These are phyloP conservation scores for Bombyx mori DNA, from an alignment of 1,140 invertebrate genomes.

Conservation along the genomic window ASM3026992v2 NC_085110.1:5047501-5048000, in stretches of 20 bases:
- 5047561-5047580: constrained; percentile 67
- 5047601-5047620: constrained; percentile 60
- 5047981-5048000: constrained; percentile 65
- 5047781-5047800: neutral
- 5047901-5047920: constrained; percentile 34
- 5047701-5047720: constrained; percentile 50
- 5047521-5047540: constrained; percentile 62
- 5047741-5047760: neutral
- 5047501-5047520: neutral
- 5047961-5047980: constrained; percentile 61
- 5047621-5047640: constrained; percentile 37
- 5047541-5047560: constrained; percentile 56
- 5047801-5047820: too few species aligned
- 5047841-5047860: too few species aligned
- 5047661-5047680: constrained; percentile 55
- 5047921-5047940: constrained; percentile 39
- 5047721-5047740: constrained; percentile 12
- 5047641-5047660: constrained; percentile 49
- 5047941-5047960: constrained; percentile 55
- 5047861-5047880: constrained; percentile 26
- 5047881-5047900: constrained; percentile 42
- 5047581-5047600: constrained; percentile 61
- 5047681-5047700: constrained; percentile 44
- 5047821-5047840: too few species aligned
- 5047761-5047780: neutral